Base-by-base conservation (phyloP, 92 coral and sea anemone species). In the Palythoa heliodiscus region DNA sequence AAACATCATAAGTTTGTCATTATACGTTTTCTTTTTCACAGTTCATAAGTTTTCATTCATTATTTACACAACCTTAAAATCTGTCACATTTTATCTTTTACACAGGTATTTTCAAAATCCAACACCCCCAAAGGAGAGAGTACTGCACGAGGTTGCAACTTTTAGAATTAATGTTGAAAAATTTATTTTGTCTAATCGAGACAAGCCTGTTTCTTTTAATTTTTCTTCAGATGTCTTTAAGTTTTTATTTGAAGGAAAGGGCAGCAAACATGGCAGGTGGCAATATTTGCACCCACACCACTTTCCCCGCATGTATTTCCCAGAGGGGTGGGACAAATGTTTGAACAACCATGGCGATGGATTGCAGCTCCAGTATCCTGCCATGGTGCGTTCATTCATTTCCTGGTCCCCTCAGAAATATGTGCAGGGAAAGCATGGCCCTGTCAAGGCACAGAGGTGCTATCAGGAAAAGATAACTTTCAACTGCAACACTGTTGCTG, bases 341-440 rank as follows among this genome's bases (percentile, higher is more conserved):
- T 48, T 82, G 57, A 24, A 82, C 48, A 73, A 20, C 47, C 77
- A 82, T 82, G 86, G 86, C 11, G 75, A 82, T 22, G 86, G 86
- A 19, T 2, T 82, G 29, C 85, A 82, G 47, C 3, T 82, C 7
- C 75, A 54, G 63, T 82, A 82, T 58, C 86, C 86, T 19, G 77
- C 52, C 86, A 68, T 68, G 75, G 86, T 68, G 54, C 61, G 66
- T 5, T 67, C 86, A 23, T 82, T 82, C 86, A 22, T 82, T 48
- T 68, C 50, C 77, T 82, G 86, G 86, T 82, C 86, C 19, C 87
- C 87, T 37, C 54, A 17, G 12, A 84, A 84, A 73, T 84, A 71
- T 39, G 81, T 73, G n/a, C 79, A 23, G 37, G 71, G 71, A 71
- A 84, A 84, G 24, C 57, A 71, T 52, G 81, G 40, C 16, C 63